These are phyloP conservation scores for Daubentonia madagascariensis DNA, from an alignment of 2,113 vertebrate species.

Conservation along the genomic window DNA sequence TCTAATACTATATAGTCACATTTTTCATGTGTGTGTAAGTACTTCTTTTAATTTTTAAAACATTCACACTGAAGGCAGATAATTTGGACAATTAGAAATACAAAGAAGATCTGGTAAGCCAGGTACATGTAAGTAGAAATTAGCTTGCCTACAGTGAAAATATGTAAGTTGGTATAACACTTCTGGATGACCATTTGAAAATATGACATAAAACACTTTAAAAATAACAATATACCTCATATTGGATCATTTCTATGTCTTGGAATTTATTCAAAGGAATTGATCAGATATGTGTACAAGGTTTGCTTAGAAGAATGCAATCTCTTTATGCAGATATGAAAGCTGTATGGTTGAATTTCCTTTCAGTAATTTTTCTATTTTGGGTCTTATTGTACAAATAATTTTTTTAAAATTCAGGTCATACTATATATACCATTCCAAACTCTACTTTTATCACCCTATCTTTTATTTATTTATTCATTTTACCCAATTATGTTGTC, in stretches of 20 bases:
- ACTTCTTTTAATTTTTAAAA: neutral
- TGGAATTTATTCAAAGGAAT: slow-evolving; percentile 27
- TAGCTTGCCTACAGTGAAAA: neutral
- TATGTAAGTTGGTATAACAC: neutral
- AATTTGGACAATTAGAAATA: neutral
- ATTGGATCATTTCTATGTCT: neutral
- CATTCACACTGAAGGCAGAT: neutral
- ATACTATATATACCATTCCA: neutral
- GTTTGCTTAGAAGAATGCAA: neutral
- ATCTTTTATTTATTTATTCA: neutral
- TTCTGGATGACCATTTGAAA: neutral
- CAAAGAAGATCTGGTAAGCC: neutral
- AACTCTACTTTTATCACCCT: neutral
- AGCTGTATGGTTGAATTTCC: neutral
- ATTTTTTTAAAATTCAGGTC: neutral
- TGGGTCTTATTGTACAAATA: neutral
- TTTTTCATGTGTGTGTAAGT: neutral
- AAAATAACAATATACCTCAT: neutral
- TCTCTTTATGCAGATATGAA: neutral
- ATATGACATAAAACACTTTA: neutral
- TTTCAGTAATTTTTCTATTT: neutral
- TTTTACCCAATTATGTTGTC: too few species aligned
- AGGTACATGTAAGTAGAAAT: neutral
- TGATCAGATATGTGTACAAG: neutral
- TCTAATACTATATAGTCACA: neutral